A percentile compares a stretch with the other conserved stretches of the same genome.
Conservation (phyloP, 2,797 vertebrate species). For the Crocodylus rhombifer region DNA sequence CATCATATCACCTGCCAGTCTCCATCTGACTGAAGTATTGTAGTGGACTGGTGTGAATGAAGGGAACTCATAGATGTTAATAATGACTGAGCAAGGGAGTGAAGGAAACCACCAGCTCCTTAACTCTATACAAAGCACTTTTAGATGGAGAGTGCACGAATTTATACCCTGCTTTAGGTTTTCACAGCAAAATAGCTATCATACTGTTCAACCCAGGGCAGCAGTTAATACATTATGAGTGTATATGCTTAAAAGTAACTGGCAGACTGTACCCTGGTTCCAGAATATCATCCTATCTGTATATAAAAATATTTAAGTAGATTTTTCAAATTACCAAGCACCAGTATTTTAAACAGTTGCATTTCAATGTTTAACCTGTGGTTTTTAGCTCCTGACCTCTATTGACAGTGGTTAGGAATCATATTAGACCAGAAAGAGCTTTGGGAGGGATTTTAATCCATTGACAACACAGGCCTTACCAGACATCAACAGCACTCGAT, state of each 20-base stretch:
- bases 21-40: conserved; percentile 52
- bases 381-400: not conserved
- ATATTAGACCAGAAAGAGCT: not conserved
- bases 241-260: not conserved
- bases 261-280: not conserved
- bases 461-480: not conserved
- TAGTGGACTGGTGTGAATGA: conserved; percentile 52
- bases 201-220: not conserved
- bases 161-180: not conserved
- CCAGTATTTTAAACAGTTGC: not conserved
- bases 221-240: not conserved
- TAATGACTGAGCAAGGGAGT: conserved; percentile 9
- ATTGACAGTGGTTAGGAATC: not conserved
- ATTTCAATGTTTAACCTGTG: not conserved
- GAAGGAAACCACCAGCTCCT: conserved; percentile 18
- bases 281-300: not conserved
- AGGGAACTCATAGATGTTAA: conserved; percentile 39
- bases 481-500: not conserved
- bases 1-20: conserved; percentile 70
- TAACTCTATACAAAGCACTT: not conserved
- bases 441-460: not conserved
- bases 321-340: not conserved
- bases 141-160: not conserved
- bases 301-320: not conserved
- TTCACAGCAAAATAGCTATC: not conserved